These are phyloP conservation scores for Menura novaehollandiae DNA, from an alignment of 2,113 vertebrate genomes.

Conservation along the genomic window DNA sequence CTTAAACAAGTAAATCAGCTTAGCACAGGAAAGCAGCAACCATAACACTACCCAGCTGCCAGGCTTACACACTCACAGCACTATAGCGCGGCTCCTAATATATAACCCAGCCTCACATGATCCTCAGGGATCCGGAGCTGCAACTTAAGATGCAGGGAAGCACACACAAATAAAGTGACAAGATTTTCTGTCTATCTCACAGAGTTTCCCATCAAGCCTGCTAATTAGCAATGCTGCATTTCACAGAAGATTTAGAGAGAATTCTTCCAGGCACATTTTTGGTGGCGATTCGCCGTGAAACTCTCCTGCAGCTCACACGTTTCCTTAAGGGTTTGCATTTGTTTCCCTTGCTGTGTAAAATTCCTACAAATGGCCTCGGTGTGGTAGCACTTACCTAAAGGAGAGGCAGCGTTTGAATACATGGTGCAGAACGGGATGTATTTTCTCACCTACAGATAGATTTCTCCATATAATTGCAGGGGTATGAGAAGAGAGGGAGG, in stretches of 20 bases:
- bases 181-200: not conserved
- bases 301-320: not conserved
- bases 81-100: conserved; percentile 34
- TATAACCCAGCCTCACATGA: conserved; percentile 73
- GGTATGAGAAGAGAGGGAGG: not conserved
- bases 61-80: conserved; percentile 50
- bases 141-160: conserved; percentile 68
- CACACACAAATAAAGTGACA: conserved; percentile 64
- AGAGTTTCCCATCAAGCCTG: not conserved
- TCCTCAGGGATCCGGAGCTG: conserved; percentile 65
- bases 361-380: conserved; percentile 33
- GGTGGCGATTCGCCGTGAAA: not conserved
- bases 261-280: not conserved
- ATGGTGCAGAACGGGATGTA: not conserved
- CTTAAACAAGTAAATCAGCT: conserved; percentile 89
- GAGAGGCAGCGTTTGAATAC: not conserved
- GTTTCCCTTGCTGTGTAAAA: not conserved
- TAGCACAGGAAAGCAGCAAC: conserved; percentile 76
- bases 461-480: not conserved
- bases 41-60: conserved; percentile 71
- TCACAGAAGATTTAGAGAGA: not conserved
- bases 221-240: not conserved
- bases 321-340: not conserved
- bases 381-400: conserved; percentile 24
- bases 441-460: not conserved